A percentile compares a stretch with the other conserved stretches of the same genome.
These are phyloP conservation scores for Rhabdornis inornatus DNA, from an alignment of 2,113 vertebrate genomes.

Conservation along the genomic window DNA sequence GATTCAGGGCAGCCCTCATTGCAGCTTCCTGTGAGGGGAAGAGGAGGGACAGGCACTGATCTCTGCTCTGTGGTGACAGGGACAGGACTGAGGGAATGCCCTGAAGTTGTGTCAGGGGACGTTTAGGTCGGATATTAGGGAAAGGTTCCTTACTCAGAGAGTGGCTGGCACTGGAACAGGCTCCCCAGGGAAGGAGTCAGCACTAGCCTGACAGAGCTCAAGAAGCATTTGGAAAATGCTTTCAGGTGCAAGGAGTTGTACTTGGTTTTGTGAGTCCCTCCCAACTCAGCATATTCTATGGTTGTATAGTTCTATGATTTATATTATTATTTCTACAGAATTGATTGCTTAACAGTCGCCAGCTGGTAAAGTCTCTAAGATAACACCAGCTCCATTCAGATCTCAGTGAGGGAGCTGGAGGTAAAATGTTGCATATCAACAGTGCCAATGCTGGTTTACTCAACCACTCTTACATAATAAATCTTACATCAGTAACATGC, in stretches of 20 bases:
- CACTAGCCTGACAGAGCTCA: background rate
- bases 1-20: background rate
- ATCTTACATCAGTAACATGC: background rate
- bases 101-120: background rate
- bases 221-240: fast-evolving
- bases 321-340: background rate
- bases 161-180: fast-evolving
- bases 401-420: background rate
- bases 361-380: background rate
- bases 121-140: background rate
- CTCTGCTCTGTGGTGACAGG: no score
- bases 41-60: background rate
- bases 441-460: background rate
- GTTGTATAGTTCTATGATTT: background rate
- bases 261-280: background rate
- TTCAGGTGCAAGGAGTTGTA: background rate
- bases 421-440: background rate
- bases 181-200: no score
- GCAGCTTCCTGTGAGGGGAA: background rate
- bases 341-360: background rate
- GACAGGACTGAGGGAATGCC: background rate
- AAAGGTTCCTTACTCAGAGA: background rate
- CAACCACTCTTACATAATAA: conserved; percentile 11
- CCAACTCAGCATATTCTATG: background rate
- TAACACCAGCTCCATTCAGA: background rate